Evolutionary conservation across 2,888 invertebrate genomes (phyloP).

Genomic region (Folsomia candida): DNA sequence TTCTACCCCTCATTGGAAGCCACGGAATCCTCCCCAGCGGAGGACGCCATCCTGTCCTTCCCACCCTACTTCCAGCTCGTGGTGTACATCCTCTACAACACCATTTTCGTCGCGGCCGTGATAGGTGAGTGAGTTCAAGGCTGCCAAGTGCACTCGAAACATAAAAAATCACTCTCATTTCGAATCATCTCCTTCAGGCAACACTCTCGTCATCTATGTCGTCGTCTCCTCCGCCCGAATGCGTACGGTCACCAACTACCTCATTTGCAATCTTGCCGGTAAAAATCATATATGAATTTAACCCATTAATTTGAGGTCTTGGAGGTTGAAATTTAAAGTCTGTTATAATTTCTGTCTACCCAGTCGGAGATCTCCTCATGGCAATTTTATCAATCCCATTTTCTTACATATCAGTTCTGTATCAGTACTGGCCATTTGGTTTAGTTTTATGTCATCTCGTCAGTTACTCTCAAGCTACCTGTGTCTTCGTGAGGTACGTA

Average conservation of each 20-base stretch:
- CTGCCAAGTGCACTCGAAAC: no score
- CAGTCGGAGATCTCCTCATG: conserved; percentile 83
- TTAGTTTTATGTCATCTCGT: conserved; percentile 52
- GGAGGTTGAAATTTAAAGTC: no score
- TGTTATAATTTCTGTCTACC: no score
- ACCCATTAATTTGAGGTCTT: no score
- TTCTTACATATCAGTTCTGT: conserved; percentile 74
- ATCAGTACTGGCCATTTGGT: conserved; percentile 56
- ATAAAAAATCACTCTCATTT: no score
- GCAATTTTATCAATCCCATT: conserved; percentile 88
- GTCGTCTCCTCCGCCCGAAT: conserved; percentile 80
- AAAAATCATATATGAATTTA: no score
- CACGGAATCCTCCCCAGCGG: no score
- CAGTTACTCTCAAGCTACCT: conserved; percentile 56
- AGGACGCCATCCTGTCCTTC: not conserved
- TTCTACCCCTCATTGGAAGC: no score
- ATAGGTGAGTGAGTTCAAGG: no score
- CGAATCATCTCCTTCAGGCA: no score
- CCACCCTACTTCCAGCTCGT: not conserved
- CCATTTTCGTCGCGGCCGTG: not conserved
- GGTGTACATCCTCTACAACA: not conserved
- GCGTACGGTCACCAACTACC: conserved; percentile 89
- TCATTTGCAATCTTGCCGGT: conserved; percentile 68
- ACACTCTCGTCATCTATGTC: conserved; percentile 70
- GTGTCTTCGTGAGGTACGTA: conserved; percentile 64